phyloP scores from a whole-genome alignment of 2,888 invertebrate species.

The Nomada fucata region DNA sequence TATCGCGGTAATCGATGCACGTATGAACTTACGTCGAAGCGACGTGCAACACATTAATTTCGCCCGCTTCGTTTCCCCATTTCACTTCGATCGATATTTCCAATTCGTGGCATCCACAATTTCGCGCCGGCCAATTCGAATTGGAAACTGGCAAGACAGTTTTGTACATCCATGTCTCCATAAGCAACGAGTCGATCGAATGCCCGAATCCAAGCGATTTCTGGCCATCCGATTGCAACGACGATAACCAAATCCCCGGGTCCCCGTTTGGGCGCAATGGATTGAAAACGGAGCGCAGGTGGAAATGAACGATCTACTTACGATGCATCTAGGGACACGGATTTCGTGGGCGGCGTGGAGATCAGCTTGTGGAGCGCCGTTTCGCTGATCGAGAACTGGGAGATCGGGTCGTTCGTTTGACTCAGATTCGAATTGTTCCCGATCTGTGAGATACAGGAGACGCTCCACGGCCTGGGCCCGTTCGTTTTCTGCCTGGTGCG shows the following conservation, averaged over 20 bases:
- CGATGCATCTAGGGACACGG: slow-evolving; percentile 81
- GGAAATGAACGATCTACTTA: slow-evolving; percentile 68
- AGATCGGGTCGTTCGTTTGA: slow-evolving; percentile 78
- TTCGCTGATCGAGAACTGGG: slow-evolving; percentile 93
- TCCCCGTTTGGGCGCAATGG: not conserved
- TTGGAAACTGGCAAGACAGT: too few relatives aligned
- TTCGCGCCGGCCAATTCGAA: too few relatives aligned
- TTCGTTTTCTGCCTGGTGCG: slow-evolving; percentile 87
- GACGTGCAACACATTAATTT: not conserved
- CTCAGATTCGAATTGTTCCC: slow-evolving; percentile 74
- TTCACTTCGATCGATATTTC: too few relatives aligned
- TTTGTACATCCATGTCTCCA: too few relatives aligned
- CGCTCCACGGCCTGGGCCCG: slow-evolving; percentile 92
- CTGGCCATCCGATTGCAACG: too few relatives aligned
- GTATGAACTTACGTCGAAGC: not conserved
- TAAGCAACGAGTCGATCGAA: too few relatives aligned
- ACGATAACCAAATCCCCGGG: too few relatives aligned
- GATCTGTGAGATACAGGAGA: slow-evolving; percentile 93
- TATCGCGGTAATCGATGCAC: not conserved
- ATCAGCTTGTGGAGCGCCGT: slow-evolving; percentile 92
- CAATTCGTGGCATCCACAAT: too few relatives aligned
- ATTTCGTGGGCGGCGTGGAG: slow-evolving; percentile 82
- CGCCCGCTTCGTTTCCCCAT: too few relatives aligned
- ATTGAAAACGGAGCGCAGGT: not conserved
- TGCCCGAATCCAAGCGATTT: too few relatives aligned